A percentile compares a stretch with the other conserved stretches of the same genome.
Evolutionary conservation across 2,888 invertebrate genomes (phyloP).

Genomic region (Capitulum mitella): DNA sequence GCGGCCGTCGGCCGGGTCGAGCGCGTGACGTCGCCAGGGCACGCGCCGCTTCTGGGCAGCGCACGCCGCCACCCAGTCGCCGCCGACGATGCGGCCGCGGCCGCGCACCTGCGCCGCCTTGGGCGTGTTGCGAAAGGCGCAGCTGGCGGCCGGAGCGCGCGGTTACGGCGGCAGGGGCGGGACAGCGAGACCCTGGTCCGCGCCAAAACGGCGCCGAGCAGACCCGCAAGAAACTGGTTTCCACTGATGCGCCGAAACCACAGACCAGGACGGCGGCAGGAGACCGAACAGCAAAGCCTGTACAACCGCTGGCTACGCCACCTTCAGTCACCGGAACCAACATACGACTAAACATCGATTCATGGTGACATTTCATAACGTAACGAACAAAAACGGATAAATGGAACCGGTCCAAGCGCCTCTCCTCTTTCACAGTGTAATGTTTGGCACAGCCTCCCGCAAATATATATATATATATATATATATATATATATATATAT

Average conservation of each 20-base stretch:
- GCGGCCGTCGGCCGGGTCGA: slow-evolving; percentile 31
- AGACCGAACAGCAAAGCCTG: too few species aligned
- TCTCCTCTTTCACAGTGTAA: background rate
- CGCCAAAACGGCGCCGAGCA: too few species aligned
- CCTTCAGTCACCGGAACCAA: too few species aligned
- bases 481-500: slow-evolving; percentile 28
- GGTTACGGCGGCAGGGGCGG: background rate
- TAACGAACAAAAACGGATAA: too few species aligned
- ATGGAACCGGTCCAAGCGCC: too few species aligned
- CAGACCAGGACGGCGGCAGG: too few species aligned
- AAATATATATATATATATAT: slow-evolving; percentile 7
- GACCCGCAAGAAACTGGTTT: too few species aligned
- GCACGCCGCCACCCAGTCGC: slow-evolving; percentile 67
- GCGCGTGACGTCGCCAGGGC: slow-evolving; percentile 53
- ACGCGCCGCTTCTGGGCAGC: slow-evolving; percentile 53
- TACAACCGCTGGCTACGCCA: too few species aligned
- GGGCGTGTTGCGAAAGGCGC: slow-evolving; percentile 82
- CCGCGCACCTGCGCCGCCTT: slow-evolving; percentile 67
- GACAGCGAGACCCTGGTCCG: background rate
- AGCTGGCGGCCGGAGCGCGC: slow-evolving; percentile 51
- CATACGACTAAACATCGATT: too few species aligned
- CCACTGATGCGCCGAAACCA: too few species aligned
- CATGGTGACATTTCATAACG: too few species aligned
- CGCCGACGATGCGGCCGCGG: slow-evolving; percentile 56
- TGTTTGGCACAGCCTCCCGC: background rate